Evolutionary conservation across 1,140 invertebrate species (phyloP), one percentile per base, ranked within the genome.

Genomic region (Microplitis mediator): DNA sequence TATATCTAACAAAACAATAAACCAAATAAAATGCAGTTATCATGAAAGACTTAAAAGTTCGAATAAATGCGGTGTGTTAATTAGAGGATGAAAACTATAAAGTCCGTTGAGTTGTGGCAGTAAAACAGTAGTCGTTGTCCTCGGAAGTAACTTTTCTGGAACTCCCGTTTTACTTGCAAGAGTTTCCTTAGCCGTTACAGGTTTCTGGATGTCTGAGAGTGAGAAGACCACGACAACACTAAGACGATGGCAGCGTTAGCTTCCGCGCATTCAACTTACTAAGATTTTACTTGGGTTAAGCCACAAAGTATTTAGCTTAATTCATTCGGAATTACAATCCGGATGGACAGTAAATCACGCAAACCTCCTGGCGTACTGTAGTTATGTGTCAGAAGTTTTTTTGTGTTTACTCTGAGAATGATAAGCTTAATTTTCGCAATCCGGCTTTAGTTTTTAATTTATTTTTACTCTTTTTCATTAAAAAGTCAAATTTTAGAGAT

Each of bases 11-110:
- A 34, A 32, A 13, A 60, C 23, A 31, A 32, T 60, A 34, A 23
- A 23, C 3, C 31, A 8, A 60, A 34, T 23, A 9, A 31, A 58
- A 62, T 62, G n/a, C 32, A 62, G 60, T 8, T 23, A 16, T 31
- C 9, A 36, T 62, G 13, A 70, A 39, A 69, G 61, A 69, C 73
- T 31, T 56, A 56, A 67, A 74, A 72, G 39, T 71, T 71, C 13
- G 65, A 65, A 71, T 75, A 71, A 77, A 77, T 66, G 66, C 70
- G 45, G 39, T 52, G 62, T 64, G 69, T 77, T 77, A 77, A 77
- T 75, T 77, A 74, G 74, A 56, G 73, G 69, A 69, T 65, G 69
- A 65, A 74, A 75, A 52, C 71, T 74, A 63, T 23, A 52, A 71
- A 74, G 69, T 70, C 62, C 56, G 51, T 23, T 36, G 31, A 50